Evolutionary conservation across 1,140 invertebrate genomes (phyloP), one percentile per base, ranked within the genome.

Genomic region (Fopius arisanus): DNA sequence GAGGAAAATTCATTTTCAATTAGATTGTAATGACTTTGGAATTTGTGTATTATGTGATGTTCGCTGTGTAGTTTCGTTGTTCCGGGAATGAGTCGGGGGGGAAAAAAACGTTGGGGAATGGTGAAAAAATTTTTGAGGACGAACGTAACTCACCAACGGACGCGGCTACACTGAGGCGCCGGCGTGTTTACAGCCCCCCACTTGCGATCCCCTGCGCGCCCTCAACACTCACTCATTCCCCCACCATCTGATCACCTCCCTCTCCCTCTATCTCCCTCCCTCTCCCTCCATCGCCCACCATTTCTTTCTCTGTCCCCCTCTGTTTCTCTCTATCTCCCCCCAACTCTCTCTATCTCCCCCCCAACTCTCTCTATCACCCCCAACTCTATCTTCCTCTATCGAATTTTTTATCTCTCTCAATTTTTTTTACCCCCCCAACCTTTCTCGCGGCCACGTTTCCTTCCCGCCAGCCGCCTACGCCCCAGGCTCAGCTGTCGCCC

Each of bases 131-230:
- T n/a, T 54, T 19, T 29, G 48, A 48, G 14, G 23, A 37, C 77
- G 69, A 78, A 31, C 48, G 71, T 1, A 72, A 67, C 68, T 9
- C 59, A 26, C 62, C 73, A 33, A 73, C 74, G 43, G 80, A 78
- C 83, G 82, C 84, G 82, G 79, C 75, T 77, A 72, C 72, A 85
- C 85, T 86, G 84, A 84, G 80, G 85, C 85, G 84, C 85, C 85
- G 84, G 84, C 85, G 85, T 85, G 84, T 81, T 84, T 82, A 80
- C 63, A 76, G 28, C 74, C 76, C 75, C 79, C 10, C 10, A 51
- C 16, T n/a, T 10, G 0, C 40, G 7, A 74, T 67, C 29, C 48
- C 41, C 54, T 59, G 21, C 37, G 31, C 69, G 67, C 41, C 67
- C 67, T 43, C n/a, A 26, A 40, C 37, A 48, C 70, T n/a, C 70